A percentile compares a stretch with the other conserved stretches of the same genome.
Conservation (phyloP, 2,113 vertebrate genomes). For the Cololabis saira region DNA sequence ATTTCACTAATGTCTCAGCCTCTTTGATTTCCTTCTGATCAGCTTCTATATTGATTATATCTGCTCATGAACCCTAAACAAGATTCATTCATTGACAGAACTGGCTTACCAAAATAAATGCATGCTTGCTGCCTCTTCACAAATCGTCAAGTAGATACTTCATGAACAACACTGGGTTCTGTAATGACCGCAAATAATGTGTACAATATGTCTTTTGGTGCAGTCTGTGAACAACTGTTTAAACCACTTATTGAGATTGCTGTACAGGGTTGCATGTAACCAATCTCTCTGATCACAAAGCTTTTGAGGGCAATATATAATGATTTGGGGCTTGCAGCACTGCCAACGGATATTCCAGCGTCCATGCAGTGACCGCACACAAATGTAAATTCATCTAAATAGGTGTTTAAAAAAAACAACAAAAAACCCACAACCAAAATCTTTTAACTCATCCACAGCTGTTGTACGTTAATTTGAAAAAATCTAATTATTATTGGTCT, state of each 20-base stretch:
- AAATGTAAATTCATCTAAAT: too few relatives aligned
- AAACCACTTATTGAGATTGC: not conserved
- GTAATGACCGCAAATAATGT: slow-evolving; percentile 4
- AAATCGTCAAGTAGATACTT: slow-evolving; percentile 7
- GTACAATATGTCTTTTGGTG: slow-evolving; percentile 3
- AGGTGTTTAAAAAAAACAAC: too few relatives aligned
- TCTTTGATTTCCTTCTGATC: slow-evolving; percentile 14
- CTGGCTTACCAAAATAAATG: not conserved
- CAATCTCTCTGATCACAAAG: not conserved
- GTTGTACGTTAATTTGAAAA: too few relatives aligned
- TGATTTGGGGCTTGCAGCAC: not conserved
- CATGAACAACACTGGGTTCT: slow-evolving; percentile 12
- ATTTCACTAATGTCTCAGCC: slow-evolving; percentile 17
- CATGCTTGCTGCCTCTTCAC: slow-evolving; percentile 1
- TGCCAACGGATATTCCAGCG: not conserved
- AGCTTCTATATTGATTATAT: slow-evolving; percentile 20
- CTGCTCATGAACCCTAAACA: slow-evolving; percentile 22
- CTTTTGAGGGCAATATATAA: not conserved
- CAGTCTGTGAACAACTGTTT: slow-evolving; percentile 8
- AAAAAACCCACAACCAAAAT: too few relatives aligned
- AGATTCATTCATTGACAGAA: not conserved
- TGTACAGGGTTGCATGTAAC: not conserved
- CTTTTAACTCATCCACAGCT: too few relatives aligned
- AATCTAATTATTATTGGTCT: too few relatives aligned
- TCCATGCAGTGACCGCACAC: too few relatives aligned